Base-by-base conservation (phyloP, 2,888 invertebrate species). In the Conops quadrifasciatus region DNA sequence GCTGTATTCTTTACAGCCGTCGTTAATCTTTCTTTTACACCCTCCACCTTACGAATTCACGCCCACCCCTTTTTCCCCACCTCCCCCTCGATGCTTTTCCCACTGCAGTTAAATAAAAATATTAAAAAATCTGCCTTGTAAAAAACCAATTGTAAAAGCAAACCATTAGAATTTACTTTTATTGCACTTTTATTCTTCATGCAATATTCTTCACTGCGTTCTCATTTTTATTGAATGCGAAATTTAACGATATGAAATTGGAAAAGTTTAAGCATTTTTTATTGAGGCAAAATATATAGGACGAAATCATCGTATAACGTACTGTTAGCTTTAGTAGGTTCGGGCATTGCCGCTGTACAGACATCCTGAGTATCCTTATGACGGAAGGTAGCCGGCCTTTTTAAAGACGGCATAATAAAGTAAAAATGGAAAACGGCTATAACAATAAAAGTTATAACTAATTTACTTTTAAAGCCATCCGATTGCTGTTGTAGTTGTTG, bases 141-240 rank as follows among this genome's bases (percentile, higher is more conserved):
- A 36, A 36, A 36, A 73, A 79, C 78, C 45, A 74, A 77, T 36
- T 76, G 76, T 80, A 80, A 81, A 82, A 79, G 75, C 75, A 47
- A 72, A 67, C 72, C 82, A 73, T 75, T 75, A 72, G 72, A 74
- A 70, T 71, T 66, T 73, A 15, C 64, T 71, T 67, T 71, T 70
- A 64, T 71, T 66, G 60, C 49, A 63, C 36, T 71, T 73, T 64
- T 70, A 67, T 67, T 64, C 49, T 30, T 68, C 45, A 49, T 70
- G 26, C 58, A 58, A 58, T 24, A 24, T n/a, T n/a, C n/a, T n/a
- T n/a, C n/a, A 58, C 15, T 28, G 58, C 26, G 28, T 21, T 58
- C 58, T 28, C 58, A 21, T 28, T 58, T 24, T 58, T 58, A 28
- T 58, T 19, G 21, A 58, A 26, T 9, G 58, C 15, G 58, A 26